Evolutionary conservation across 2,797 vertebrate species (phyloP).

Genomic region (Strix occidentalis): DNA sequence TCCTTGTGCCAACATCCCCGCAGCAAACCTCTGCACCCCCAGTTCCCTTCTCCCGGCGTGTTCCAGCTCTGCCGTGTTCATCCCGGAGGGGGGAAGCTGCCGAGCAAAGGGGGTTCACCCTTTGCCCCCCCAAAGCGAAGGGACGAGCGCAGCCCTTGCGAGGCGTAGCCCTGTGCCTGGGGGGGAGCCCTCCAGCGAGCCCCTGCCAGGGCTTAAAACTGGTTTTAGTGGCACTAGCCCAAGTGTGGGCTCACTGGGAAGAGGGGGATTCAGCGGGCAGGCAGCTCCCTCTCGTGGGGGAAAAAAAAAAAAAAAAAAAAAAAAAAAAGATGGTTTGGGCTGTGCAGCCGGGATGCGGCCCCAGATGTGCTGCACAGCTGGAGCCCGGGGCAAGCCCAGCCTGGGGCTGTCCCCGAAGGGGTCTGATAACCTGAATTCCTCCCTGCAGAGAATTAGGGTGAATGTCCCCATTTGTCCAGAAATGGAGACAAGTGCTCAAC

Average conservation of each 20-base stretch:
- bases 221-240: rapidly evolving
- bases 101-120: rapidly evolving
- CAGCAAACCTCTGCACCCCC: not conserved
- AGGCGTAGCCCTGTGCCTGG: not conserved
- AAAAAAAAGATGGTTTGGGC: rapidly evolving
- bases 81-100: not conserved
- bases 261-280: not conserved
- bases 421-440: no score
- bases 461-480: not conserved
- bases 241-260: rapidly evolving
- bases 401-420: not conserved
- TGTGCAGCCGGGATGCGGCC: not conserved
- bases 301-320: rapidly evolving
- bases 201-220: rapidly evolving
- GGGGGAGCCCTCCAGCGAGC: not conserved
- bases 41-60: rapidly evolving
- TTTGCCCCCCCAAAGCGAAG: rapidly evolving
- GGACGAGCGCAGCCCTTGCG: not conserved
- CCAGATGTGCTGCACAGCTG: slow-evolving; percentile 31
- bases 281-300: slow-evolving; percentile 37
- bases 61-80: not conserved
- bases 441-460: not conserved
- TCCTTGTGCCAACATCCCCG: rapidly evolving
- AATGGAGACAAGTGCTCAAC: not conserved
- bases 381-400: not conserved